A percentile compares a stretch with the other conserved stretches of the same genome.
phyloP scores from a whole-genome alignment of 2,888 invertebrate genomes.

The Amaurobius ferox region DNA sequence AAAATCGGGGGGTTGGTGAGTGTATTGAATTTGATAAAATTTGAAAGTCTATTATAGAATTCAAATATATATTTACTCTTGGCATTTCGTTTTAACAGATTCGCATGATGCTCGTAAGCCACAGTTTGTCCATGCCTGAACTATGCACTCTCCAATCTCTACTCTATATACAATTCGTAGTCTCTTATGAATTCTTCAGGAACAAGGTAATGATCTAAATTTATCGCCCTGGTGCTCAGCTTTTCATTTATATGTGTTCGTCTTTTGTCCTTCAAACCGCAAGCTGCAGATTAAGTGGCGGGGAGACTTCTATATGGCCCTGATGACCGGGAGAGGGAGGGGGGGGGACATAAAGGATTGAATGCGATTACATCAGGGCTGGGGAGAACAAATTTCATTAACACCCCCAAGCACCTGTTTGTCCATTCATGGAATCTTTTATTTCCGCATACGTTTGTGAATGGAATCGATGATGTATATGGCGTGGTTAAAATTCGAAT shows the following conservation, averaged over 20 bases:
- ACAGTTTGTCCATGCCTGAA: too few relatives aligned
- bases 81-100: too few relatives aligned
- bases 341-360: neutral
- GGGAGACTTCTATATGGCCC: neutral
- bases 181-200: too few relatives aligned
- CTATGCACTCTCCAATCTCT: too few relatives aligned
- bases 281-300: neutral
- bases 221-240: neutral
- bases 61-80: too few relatives aligned
- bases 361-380: neutral
- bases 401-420: slow-evolving; percentile 2
- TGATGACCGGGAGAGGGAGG: neutral
- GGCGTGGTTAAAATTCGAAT: too few relatives aligned
- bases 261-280: neutral
- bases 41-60: too few relatives aligned
- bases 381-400: neutral
- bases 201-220: neutral
- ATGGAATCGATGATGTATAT: neutral
- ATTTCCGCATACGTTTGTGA: neutral
- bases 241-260: too few relatives aligned
- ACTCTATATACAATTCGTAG: too few relatives aligned
- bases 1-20: too few relatives aligned
- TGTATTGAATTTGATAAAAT: too few relatives aligned
- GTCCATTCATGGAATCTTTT: slow-evolving; percentile 23
- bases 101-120: too few relatives aligned